A percentile compares a stretch with the other conserved stretches of the same genome.
These are phyloP conservation scores for Neosilurus mollespiculum DNA, from an alignment of 2,797 vertebrate genomes.

Conservation along the genomic window DNA sequence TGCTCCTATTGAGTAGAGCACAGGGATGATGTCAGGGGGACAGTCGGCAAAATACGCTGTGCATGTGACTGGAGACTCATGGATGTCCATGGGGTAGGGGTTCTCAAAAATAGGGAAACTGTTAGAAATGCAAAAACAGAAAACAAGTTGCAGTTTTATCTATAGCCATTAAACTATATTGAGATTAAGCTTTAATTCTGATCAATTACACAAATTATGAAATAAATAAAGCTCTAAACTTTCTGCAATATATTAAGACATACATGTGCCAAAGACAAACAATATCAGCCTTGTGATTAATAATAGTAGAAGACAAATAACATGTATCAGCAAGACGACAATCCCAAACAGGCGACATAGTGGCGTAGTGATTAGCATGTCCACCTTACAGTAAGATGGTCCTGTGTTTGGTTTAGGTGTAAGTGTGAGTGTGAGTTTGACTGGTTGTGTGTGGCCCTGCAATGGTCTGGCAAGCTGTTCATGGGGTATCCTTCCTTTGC, in stretches of 20 bases:
- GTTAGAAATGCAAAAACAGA: slow-evolving; percentile 46
- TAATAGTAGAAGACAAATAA: not conserved
- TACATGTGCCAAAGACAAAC: not conserved
- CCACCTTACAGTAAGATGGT: no score
- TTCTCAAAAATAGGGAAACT: slow-evolving; percentile 99
- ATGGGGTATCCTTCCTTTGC: no score
- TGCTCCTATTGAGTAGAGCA: slow-evolving; percentile 94
- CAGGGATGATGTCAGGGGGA: slow-evolving; percentile 92
- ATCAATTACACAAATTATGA: not conserved
- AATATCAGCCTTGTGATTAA: not conserved
- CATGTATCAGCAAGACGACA: no score
- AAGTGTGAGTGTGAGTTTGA: no score
- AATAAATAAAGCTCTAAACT: not conserved
- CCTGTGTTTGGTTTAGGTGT: no score
- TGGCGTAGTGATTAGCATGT: no score
- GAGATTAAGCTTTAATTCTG: not conserved
- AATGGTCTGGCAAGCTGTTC: no score
- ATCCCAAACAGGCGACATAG: no score
- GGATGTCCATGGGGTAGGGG: slow-evolving; percentile 96
- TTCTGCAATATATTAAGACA: not conserved
- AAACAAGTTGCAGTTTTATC: not conserved
- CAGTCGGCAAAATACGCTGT: slow-evolving; percentile 97
- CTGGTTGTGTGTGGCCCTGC: no score
- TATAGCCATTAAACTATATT: not conserved
- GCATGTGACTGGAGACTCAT: slow-evolving; percentile 97